These are phyloP conservation scores for Neoseiulus cucumeris DNA, from an alignment of 1,140 invertebrate genomes.

Conservation along the genomic window DNA sequence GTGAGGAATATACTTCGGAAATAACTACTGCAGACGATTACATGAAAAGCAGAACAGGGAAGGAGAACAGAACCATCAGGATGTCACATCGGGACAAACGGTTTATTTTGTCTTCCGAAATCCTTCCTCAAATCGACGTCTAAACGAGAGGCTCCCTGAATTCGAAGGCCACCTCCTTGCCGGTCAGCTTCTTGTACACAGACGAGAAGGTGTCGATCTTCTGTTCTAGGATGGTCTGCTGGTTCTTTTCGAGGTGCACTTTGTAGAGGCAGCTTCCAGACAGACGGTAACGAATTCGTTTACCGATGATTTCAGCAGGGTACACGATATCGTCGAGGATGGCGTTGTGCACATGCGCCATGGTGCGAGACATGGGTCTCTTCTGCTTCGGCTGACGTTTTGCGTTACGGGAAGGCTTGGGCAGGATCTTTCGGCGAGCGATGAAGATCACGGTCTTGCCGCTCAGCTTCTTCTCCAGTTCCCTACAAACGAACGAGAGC, in stretches of 20 bases:
- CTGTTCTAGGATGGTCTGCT: constrained; percentile 97
- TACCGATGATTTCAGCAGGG: constrained; percentile 98
- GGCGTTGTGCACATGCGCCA: constrained; percentile 91
- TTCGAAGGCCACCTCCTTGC: constrained; percentile 94
- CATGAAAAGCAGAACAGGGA: too few species aligned
- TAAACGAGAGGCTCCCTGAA: constrained; percentile 73
- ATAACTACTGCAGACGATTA: too few species aligned
- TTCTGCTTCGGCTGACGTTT: constrained; percentile 90
- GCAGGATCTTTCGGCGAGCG: constrained; percentile 89
- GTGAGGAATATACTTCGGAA: too few species aligned
- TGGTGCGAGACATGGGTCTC: constrained; percentile 69
- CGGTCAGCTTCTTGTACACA: constrained; percentile 96
- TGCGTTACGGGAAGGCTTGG: constrained; percentile 89
- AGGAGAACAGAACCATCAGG: too few species aligned
- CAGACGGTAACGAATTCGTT: constrained; percentile 80
- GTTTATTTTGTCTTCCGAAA: too few species aligned
- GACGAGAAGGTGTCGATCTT: constrained; percentile 96
- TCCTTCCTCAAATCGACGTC: constrained; percentile 15
- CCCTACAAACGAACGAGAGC: constrained; percentile 31
- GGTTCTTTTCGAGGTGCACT: constrained; percentile 93
- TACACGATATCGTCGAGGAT: constrained; percentile 93
- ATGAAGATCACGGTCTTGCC: constrained; percentile 97
- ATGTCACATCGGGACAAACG: too few species aligned
- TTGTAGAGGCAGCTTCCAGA: constrained; percentile 92
- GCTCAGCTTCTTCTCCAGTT: constrained; percentile 98